Percentiles rank a stretch among this genome's conserved stretches.
These are phyloP conservation scores for Salvator merianae DNA, from an alignment of 2,113 vertebrate genomes.

Conservation along the genomic window DNA sequence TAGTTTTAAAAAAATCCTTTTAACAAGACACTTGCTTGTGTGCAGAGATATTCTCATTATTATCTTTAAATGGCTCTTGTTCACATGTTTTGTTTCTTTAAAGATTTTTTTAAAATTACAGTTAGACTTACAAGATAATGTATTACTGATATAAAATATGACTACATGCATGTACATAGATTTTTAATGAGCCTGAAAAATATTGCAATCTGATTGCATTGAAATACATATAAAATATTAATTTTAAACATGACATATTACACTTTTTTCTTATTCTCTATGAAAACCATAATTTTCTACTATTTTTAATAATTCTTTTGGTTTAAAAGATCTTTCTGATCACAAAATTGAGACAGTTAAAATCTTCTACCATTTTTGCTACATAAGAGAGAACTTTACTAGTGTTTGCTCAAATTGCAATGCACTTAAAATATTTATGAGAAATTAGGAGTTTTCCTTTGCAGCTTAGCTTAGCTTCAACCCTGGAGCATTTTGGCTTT, in stretches of 20 bases:
- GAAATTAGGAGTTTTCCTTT: constrained; percentile 54
- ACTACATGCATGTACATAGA: neutral
- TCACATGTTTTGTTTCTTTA: neutral
- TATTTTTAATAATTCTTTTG: accelerated
- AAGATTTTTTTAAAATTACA: constrained; percentile 26
- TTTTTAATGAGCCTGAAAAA: neutral
- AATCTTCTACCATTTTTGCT: constrained; percentile 35
- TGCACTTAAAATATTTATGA: constrained; percentile 54
- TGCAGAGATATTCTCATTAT: constrained; percentile 15
- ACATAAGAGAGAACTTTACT: constrained; percentile 24
- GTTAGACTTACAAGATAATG: constrained; percentile 24
- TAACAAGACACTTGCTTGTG: neutral
- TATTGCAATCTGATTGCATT: neutral
- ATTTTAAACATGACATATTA: neutral
- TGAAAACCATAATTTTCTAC: neutral
- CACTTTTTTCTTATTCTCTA: neutral
- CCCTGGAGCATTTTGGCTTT: constrained; percentile 42
- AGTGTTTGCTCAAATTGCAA: neutral
- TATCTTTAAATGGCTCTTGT: constrained; percentile 16
- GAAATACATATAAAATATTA: neutral
- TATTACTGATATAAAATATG: neutral
- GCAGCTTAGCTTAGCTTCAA: constrained; percentile 41
- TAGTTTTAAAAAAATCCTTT: constrained; percentile 30
- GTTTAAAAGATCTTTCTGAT: constrained; percentile 3
- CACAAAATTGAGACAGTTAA: neutral